A percentile compares a stretch with the other conserved stretches of the same genome.
Conservation (phyloP, 2,113 vertebrate genomes). For the Cavia porcellus region DNA sequence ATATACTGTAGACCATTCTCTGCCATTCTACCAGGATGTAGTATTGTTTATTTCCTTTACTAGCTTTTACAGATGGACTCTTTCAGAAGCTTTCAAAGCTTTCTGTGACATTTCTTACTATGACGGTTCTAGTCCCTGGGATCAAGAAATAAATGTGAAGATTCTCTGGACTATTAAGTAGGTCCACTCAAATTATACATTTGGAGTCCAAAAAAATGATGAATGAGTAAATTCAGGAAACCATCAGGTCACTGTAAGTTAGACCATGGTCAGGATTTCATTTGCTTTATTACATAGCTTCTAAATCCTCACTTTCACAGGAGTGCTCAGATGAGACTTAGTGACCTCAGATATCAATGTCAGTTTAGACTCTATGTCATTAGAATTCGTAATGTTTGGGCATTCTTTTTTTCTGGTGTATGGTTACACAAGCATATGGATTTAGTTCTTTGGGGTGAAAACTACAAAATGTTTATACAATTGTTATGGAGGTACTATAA, state of each 20-base stretch:
- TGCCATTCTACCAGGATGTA: not conserved
- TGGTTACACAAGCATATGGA: not conserved
- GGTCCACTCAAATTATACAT: not conserved
- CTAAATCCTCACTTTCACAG: not conserved
- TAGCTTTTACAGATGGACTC: not conserved
- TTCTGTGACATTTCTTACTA: not conserved
- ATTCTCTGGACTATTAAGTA: not conserved
- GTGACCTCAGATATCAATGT: not conserved
- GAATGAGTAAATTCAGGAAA: not conserved
- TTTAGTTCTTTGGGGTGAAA: not conserved
- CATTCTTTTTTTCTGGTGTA: not conserved
- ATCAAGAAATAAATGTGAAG: not conserved
- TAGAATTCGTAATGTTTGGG: not conserved
- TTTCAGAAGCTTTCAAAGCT: not conserved
- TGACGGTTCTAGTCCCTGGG: not conserved
- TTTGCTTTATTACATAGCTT: not conserved
- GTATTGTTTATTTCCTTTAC: not conserved
- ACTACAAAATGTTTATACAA: not conserved
- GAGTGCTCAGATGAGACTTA: not conserved
- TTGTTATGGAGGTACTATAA: not conserved
- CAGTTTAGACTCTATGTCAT: not conserved
- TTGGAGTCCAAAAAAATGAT: not conserved
- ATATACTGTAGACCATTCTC: not conserved
- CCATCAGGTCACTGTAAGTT: not conserved
- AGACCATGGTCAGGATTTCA: not conserved